A percentile compares a stretch with the other conserved stretches of the same genome.
These are phyloP conservation scores for Falco biarmicus DNA, from an alignment of 2,797 vertebrate genomes.

Conservation along the genomic window DNA sequence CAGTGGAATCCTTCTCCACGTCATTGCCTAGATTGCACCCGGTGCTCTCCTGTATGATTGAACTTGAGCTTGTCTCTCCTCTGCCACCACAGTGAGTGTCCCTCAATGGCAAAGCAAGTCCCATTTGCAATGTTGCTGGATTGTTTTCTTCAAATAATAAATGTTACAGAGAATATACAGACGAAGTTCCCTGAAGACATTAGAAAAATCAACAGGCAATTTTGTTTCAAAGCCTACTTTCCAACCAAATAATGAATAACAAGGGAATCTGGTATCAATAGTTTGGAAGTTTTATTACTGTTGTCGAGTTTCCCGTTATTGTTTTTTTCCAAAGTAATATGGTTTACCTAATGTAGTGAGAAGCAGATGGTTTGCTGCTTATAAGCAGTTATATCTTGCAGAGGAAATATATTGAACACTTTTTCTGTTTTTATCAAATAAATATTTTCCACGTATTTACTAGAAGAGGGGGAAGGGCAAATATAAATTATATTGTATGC, in stretches of 20 bases:
- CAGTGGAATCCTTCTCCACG: neutral
- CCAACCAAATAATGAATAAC: neutral
- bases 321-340: neutral
- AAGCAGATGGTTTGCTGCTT: slow-evolving; percentile 44
- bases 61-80: neutral
- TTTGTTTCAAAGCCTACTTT: neutral
- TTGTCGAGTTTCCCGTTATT: slow-evolving; percentile 42
- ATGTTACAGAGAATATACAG: neutral
- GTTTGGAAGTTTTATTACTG: slow-evolving; percentile 41
- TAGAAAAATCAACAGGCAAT: neutral
- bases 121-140: neutral
- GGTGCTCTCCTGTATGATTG: neutral
- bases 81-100: neutral
- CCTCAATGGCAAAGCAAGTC: neutral
- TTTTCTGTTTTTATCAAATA: neutral
- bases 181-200: neutral
- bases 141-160: neutral
- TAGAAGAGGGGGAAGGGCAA: neutral
- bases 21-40: neutral
- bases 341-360: slow-evolving; percentile 1
- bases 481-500: neutral
- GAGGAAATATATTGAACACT: neutral
- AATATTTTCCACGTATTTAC: slow-evolving; percentile 4
- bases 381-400: neutral
- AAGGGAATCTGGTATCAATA: slow-evolving; percentile 12